These are phyloP conservation scores for Sebastes glaucus DNA, from an alignment of 2,797 vertebrate genomes.

Conservation along the genomic window DNA sequence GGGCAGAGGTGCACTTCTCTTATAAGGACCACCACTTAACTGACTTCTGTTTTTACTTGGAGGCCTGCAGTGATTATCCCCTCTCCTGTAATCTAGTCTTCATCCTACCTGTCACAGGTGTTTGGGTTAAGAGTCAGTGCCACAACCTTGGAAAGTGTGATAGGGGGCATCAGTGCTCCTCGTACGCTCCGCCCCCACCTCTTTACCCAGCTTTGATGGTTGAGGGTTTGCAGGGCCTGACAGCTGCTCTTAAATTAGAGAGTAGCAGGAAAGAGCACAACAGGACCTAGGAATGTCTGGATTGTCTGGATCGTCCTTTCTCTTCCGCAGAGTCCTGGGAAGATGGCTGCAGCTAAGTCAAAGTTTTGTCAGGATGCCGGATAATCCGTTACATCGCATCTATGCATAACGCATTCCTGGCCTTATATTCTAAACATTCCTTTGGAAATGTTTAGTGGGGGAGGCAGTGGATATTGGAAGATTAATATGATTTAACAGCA, in stretches of 20 bases:
- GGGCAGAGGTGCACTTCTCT: background rate
- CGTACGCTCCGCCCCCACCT: constrained; percentile 23
- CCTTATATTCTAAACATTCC: constrained; percentile 45
- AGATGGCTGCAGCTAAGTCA: constrained; percentile 58
- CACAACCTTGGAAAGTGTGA: constrained; percentile 62
- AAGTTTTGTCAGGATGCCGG: constrained; percentile 51
- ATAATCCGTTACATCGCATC: constrained; percentile 51
- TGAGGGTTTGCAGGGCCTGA: constrained; percentile 76
- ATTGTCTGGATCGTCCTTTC: constrained; percentile 78
- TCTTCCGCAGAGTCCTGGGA: constrained; percentile 74
- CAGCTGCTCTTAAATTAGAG: constrained; percentile 88
- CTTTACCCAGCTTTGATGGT: constrained; percentile 73
- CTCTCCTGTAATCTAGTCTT: constrained; percentile 71
- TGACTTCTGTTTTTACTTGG: constrained; percentile 41
- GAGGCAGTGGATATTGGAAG: constrained; percentile 28
- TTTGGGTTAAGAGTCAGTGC: constrained; percentile 47
- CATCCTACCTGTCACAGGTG: constrained; percentile 66
- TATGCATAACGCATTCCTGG: constrained; percentile 43
- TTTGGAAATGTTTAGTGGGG: constrained; percentile 27
- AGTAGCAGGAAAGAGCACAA: constrained; percentile 73
- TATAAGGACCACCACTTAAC: constrained; percentile 26
- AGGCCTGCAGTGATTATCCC: constrained; percentile 4
- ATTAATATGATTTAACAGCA: constrained; percentile 55
- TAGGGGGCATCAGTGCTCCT: constrained; percentile 42
- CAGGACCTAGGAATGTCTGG: constrained; percentile 81